A percentile compares a stretch with the other conserved stretches of the same genome.
These are phyloP conservation scores for Carcharodon carcharias DNA, from an alignment of 2,797 vertebrate genomes.

Conservation along the genomic window DNA sequence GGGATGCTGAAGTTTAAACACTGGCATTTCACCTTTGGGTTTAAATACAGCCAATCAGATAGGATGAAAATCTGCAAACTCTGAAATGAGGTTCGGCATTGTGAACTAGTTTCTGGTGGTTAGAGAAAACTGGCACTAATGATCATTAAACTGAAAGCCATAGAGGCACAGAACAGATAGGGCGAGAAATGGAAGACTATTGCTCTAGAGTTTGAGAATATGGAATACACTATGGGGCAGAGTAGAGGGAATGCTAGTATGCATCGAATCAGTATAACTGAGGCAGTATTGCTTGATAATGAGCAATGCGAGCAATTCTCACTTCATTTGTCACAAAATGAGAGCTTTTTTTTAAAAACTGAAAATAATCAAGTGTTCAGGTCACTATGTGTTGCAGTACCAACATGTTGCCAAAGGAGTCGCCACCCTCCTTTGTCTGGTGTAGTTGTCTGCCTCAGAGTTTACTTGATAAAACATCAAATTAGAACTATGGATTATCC, in stretches of 20 bases:
- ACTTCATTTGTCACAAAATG: not conserved
- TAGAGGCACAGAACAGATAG: not conserved
- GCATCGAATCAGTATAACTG: not conserved
- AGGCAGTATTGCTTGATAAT: not conserved
- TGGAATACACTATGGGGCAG: not conserved
- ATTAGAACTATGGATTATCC: not conserved
- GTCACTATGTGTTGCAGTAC: not conserved
- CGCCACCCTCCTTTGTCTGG: not conserved
- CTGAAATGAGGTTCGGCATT: not conserved
- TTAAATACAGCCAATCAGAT: not conserved
- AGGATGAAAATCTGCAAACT: not conserved
- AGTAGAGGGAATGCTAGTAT: not conserved
- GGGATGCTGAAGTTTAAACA: not conserved
- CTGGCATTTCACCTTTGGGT: not conserved
- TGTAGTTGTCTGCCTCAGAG: not conserved
- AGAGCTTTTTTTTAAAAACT: not conserved
- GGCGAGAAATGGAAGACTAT: not conserved
- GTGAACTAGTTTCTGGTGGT: not conserved
- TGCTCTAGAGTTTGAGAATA: not conserved
- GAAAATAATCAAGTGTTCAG: not conserved
- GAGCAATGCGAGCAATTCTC: not conserved
- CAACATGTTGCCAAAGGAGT: not conserved
- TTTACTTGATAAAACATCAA: not conserved
- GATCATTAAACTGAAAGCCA: not conserved
- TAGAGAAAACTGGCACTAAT: not conserved